A percentile compares a stretch with the other conserved stretches of the same genome.
These are phyloP conservation scores for Galeruca laticollis DNA, from an alignment of 2,888 invertebrate genomes.

Conservation along the genomic window DNA sequence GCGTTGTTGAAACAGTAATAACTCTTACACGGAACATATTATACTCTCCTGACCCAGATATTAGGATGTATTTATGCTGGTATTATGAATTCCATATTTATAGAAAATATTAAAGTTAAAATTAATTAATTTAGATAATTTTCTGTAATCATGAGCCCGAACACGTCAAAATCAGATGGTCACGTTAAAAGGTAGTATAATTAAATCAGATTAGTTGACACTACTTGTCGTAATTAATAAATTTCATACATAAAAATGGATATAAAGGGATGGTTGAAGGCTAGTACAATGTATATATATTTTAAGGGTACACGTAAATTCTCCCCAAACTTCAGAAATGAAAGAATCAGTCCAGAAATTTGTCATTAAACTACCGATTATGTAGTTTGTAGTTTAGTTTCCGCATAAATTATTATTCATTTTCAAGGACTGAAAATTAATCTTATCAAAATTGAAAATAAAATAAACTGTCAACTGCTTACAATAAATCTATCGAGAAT, in stretches of 20 bases:
- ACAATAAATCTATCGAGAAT: too few relatives aligned
- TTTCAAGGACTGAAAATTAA: too few relatives aligned
- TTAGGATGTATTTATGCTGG: too few relatives aligned
- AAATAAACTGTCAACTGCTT: too few relatives aligned
- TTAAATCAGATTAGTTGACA: constrained; percentile 53
- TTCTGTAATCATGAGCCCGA: constrained; percentile 5
- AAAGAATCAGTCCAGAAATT: background rate
- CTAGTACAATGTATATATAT: constrained; percentile 19
- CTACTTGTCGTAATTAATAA: constrained; percentile 57
- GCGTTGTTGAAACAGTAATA: too few relatives aligned
- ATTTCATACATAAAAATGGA: constrained; percentile 46
- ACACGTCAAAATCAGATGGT: constrained; percentile 42
- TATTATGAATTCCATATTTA: background rate
- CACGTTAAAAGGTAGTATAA: constrained; percentile 47
- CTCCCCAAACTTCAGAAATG: background rate
- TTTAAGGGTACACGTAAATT: background rate
- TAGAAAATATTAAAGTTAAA: background rate
- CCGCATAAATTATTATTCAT: too few relatives aligned
- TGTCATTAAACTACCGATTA: too few relatives aligned
- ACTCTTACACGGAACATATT: too few relatives aligned
- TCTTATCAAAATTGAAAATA: too few relatives aligned
- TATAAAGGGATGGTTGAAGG: constrained; percentile 31
- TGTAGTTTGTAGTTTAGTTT: too few relatives aligned
- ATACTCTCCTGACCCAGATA: too few relatives aligned
- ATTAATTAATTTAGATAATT: constrained; percentile 20